phyloP scores from a whole-genome alignment of 2,113 vertebrate species.

The Neogale vison region DNA sequence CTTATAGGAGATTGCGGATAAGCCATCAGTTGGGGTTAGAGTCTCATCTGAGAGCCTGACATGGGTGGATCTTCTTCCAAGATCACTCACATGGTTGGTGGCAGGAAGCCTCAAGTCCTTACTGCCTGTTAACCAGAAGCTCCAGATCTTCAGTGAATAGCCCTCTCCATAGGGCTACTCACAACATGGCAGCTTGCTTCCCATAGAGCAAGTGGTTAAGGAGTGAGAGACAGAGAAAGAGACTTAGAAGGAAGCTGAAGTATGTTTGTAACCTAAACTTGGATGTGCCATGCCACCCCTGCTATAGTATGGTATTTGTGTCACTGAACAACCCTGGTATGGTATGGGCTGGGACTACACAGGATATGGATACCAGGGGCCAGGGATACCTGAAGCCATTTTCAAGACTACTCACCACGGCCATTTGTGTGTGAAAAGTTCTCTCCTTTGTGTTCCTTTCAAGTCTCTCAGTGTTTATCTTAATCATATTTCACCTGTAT shows the following conservation, averaged over 20 bases:
- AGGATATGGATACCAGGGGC: background rate
- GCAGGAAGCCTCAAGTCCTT: background rate
- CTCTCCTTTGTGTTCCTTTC: background rate
- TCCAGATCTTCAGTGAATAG: background rate
- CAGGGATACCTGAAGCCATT: background rate
- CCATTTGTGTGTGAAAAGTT: background rate
- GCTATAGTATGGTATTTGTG: too few species aligned
- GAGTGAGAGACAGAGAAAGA: background rate
- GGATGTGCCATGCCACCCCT: background rate
- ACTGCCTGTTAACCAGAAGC: background rate
- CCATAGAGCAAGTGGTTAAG: background rate
- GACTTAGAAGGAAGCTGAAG: background rate
- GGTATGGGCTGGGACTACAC: rapidly evolving
- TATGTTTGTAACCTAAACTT: background rate
- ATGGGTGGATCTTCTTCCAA: background rate
- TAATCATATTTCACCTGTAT: background rate
- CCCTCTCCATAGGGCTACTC: background rate
- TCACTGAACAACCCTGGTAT: background rate
- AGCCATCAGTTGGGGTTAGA: background rate
- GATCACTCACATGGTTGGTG: background rate
- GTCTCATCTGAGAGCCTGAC: background rate
- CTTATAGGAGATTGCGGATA: background rate
- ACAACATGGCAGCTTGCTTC: background rate
- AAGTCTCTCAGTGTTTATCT: background rate
- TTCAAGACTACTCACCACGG: background rate